Evolutionary conservation across 2,797 vertebrate species (phyloP).

Genomic region (Siniperca undulata): DNA sequence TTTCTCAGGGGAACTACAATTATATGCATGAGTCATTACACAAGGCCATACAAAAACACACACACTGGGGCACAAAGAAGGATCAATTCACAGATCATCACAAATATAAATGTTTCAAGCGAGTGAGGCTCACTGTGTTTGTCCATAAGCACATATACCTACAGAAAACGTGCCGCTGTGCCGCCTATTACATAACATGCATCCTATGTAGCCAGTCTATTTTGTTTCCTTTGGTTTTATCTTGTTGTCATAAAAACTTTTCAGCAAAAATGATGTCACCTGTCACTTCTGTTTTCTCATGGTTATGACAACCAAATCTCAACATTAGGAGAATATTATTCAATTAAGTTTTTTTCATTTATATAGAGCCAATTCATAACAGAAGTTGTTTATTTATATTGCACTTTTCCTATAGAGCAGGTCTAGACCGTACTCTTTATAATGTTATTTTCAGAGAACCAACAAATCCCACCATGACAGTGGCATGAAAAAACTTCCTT

Average conservation of each 20-base stretch:
- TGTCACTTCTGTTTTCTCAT: slow-evolving; percentile 9
- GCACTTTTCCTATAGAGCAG: too few species aligned
- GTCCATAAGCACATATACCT: not conserved
- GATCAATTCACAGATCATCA: slow-evolving; percentile 56
- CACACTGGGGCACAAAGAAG: slow-evolving; percentile 8
- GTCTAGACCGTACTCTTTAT: too few species aligned
- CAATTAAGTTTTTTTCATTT: too few species aligned
- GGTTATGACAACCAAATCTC: slow-evolving; percentile 14
- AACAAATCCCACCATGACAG: too few species aligned
- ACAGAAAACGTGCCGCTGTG: not conserved
- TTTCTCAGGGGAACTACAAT: slow-evolving; percentile 31
- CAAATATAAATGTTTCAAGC: slow-evolving; percentile 29
- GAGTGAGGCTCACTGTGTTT: slow-evolving; percentile 1
- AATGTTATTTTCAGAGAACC: too few species aligned
- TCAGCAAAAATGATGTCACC: slow-evolving; percentile 22
- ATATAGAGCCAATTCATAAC: too few species aligned
- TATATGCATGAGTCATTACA: slow-evolving; percentile 32
- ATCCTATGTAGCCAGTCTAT: not conserved
- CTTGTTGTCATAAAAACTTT: slow-evolving; percentile 25
- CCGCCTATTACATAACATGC: slow-evolving; percentile 3
- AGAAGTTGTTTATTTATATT: too few species aligned
- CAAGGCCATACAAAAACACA: not conserved
- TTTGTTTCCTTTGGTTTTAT: slow-evolving; percentile 28
- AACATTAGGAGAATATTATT: not conserved
- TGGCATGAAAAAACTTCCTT: too few species aligned